Evolutionary conservation across 2,113 vertebrate species (phyloP).

Genomic region (Brachypteracias leptosomus): DNA sequence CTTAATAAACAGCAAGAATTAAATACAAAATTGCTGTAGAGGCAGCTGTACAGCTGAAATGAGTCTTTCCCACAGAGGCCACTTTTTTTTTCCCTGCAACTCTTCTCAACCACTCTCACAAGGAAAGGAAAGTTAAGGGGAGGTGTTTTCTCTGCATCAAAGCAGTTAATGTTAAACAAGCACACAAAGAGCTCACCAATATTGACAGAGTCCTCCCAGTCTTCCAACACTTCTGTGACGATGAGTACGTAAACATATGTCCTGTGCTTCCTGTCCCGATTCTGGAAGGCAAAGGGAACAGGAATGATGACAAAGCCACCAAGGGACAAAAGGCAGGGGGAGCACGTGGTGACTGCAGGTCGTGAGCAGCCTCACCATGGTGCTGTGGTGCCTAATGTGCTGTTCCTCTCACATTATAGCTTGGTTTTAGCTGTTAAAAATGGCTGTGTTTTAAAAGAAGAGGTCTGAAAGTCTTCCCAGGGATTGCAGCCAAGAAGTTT

Average conservation of each 20-base stretch:
- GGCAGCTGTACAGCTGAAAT: neutral
- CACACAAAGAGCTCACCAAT: conserved; percentile 82
- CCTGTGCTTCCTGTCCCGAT: conserved; percentile 96
- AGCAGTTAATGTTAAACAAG: neutral
- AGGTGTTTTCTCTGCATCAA: neutral
- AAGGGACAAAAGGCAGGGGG: neutral
- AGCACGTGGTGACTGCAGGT: rapidly evolving
- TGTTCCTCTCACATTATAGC: neutral
- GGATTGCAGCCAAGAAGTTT: neutral
- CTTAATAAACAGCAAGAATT: neutral
- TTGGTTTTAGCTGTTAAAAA: neutral
- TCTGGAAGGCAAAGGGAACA: conserved; percentile 73
- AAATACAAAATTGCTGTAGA: neutral
- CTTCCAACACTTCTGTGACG: conserved; percentile 94
- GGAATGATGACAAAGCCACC: neutral
- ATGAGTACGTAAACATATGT: conserved; percentile 97
- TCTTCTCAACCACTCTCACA: neutral
- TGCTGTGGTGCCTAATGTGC: rapidly evolving
- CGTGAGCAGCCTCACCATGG: neutral
- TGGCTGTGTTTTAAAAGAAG: neutral
- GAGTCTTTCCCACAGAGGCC: neutral
- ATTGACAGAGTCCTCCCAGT: conserved; percentile 98
- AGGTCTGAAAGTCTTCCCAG: neutral
- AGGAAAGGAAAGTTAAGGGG: neutral
- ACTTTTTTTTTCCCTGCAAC: neutral